Percentiles rank a stretch among this genome's conserved stretches.
These are phyloP conservation scores for Coryphaenoides rupestris DNA, from an alignment of 2,113 vertebrate species.

Conservation along the genomic window DNA sequence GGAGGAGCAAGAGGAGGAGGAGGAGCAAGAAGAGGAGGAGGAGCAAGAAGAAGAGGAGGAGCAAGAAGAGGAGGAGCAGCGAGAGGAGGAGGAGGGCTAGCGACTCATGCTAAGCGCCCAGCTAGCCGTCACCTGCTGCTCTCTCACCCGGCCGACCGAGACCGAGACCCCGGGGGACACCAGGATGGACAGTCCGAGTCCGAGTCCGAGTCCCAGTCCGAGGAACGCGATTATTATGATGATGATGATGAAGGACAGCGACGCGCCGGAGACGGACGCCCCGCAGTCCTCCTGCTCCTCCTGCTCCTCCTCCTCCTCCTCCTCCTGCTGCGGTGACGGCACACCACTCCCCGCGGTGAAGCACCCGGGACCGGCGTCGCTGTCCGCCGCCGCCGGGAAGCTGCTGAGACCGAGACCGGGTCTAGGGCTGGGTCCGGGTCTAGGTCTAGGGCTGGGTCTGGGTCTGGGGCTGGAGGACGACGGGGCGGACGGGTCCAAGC, in stretches of 20 bases:
- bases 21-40: too few species aligned
- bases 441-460: too few species aligned
- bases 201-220: too few species aligned
- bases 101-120: conserved; percentile 1
- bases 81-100: conserved; percentile 46
- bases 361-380: conserved; percentile 35
- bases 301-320: too few species aligned
- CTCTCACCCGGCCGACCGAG: too few species aligned
- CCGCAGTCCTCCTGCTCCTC: too few species aligned
- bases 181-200: conserved; percentile 59
- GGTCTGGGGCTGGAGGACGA: conserved; percentile 55
- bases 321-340: conserved; percentile 32
- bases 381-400: conserved; percentile 47
- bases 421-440: too few species aligned
- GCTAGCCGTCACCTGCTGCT: conserved; percentile 56
- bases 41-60: too few species aligned
- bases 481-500: conserved; percentile 63
- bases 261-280: conserved; percentile 25
- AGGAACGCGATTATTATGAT: conserved; percentile 13
- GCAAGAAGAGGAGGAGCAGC: too few species aligned
- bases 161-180: too few species aligned
- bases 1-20: too few species aligned
- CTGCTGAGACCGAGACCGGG: conserved; percentile 53
- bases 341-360: conserved; percentile 39
- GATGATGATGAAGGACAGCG: conserved; percentile 47